phyloP scores from a whole-genome alignment of 2,113 vertebrate species.

The Silurus glanis region DNA sequence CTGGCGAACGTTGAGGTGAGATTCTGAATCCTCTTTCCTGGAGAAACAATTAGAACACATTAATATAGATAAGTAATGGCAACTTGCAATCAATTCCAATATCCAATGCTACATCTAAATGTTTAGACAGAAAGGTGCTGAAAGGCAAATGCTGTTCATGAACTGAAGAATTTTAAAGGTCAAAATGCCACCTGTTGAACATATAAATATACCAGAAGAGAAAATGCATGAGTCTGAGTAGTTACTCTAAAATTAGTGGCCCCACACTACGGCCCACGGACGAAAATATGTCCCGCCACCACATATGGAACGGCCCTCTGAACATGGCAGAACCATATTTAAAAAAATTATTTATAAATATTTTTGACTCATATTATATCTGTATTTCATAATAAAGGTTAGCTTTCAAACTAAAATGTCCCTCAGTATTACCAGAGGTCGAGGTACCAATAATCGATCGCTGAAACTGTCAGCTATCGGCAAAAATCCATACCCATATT shows the following conservation, averaged over 20 bases:
- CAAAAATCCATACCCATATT: no score
- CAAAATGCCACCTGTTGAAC: not conserved
- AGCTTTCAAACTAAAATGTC: no score
- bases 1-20: constrained; percentile 86
- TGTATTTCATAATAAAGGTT: no score
- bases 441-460: no score
- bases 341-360: no score
- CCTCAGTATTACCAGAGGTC: no score
- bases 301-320: no score
- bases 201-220: not conserved
- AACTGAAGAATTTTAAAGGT: not conserved
- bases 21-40: constrained; percentile 84
- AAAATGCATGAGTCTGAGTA: not conserved
- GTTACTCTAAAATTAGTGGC: not conserved
- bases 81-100: not conserved
- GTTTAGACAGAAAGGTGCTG: not conserved
- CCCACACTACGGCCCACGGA: no score
- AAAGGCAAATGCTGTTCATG: not conserved
- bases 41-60: constrained; percentile 45
- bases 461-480: no score
- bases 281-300: no score
- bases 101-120: not conserved
- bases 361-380: no score
- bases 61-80: constrained; percentile 4
- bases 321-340: no score